These are phyloP conservation scores for Drosophila nikananu DNA, from an alignment of 1,140 invertebrate genomes.

Conservation along the genomic window DNA sequence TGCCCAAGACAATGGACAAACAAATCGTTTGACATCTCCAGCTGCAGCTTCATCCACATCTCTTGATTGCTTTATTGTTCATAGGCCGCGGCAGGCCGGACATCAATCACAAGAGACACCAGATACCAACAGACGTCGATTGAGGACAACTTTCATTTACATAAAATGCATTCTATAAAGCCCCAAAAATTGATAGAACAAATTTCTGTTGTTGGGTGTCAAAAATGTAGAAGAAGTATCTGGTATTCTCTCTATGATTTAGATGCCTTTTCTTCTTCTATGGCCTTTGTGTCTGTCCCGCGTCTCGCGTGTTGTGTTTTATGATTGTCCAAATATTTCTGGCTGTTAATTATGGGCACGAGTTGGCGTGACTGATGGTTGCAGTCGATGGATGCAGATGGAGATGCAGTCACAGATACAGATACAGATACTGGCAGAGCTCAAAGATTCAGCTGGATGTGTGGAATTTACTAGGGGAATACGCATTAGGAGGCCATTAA, in stretches of 20 bases:
- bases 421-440: background rate
- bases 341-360: conserved; percentile 79
- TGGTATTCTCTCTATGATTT: conserved; percentile 39
- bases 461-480: conserved; percentile 51
- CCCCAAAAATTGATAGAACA: conserved; percentile 72
- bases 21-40: conserved; percentile 70
- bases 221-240: conserved; percentile 40
- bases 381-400: conserved; percentile 1
- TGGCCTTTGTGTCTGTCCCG: conserved; percentile 7
- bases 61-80: conserved; percentile 81
- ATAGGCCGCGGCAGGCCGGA: conserved; percentile 44
- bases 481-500: conserved; percentile 73
- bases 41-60: background rate
- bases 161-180: conserved; percentile 73
- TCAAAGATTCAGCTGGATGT: conserved; percentile 1
- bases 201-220: conserved; percentile 75
- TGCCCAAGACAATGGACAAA: conserved; percentile 52
- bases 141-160: conserved; percentile 80
- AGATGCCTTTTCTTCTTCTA: conserved; percentile 29
- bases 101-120: conserved; percentile 69
- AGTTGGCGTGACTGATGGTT: conserved; percentile 64
- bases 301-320: conserved; percentile 31
- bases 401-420: background rate
- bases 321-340: conserved; percentile 79
- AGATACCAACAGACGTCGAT: conserved; percentile 32